Base-by-base conservation (phyloP, 2,888 invertebrate species). In the Ptychoptera albimana region DNA sequence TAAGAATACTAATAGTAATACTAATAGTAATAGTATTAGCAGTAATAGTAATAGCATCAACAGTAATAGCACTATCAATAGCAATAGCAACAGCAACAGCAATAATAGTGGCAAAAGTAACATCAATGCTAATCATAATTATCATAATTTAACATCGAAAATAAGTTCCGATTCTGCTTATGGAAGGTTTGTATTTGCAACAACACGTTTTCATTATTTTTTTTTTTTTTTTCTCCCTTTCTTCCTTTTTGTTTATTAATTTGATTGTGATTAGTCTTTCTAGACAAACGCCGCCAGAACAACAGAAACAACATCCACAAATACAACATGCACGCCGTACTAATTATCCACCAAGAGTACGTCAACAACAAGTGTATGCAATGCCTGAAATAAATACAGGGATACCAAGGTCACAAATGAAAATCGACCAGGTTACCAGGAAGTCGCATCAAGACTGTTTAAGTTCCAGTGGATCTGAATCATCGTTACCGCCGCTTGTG, bases 121-220 rank as follows among this genome's bases (percentile, higher is more conserved):
- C 7, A 23, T 5, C 23, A 23, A 23, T 23, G 7, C 37, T 5
- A 16, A 13, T 43, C 10, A 39, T 14, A 32, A 35, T 16, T 12
- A 23, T 9, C 12, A 34, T 10, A 30, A 42, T 34, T 23, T 30
- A 12, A 12, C 34, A 47, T 60, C 63, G 5, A 65, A 65, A 49
- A 54, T 60, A 8, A 64, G 63, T 48, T 72, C 75, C 29, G 86
- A 86, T 64, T 86, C 86, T 29, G 86, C 86, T 44, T 86, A 86
- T 67, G 83, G 83, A 74, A 86, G 86, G 86, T 86, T 69, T 67
- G 82, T 79, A 70, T 23, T 7, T n/a, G n/a, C n/a, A n/a, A n/a
- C n/a, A n/a, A n/a, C 23, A 23, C 7, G 23, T 23, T n/a, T n/a
- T n/a, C n/a, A 23, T 23, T 23, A 35, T 42, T 16, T 42, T 16